Base-by-base conservation (phyloP, 2,888 invertebrate genomes). In the Osmoderma eremita region DNA sequence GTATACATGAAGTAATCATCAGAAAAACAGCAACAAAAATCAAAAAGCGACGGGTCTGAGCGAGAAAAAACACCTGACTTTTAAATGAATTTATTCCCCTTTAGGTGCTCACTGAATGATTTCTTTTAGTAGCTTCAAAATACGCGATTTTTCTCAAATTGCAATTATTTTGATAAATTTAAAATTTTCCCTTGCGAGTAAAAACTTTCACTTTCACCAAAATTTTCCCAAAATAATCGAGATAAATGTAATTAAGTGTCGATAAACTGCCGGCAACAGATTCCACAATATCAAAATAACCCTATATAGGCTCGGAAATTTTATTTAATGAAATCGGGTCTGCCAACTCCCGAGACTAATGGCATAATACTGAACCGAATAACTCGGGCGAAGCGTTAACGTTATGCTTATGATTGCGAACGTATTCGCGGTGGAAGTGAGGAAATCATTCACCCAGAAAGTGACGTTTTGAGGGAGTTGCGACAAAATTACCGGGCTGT, bases 361-460 rank as follows among this genome's bases (percentile, higher is more conserved):
- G 62, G 48, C 22, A 48, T 62, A 62, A 61, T 61, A 61, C 62
- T 6, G 49, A 62, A 62, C 30, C 24, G 50, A 65, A 64, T 62
- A 30, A 54, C 36, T 64, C 58, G 65, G 42, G 67, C 62, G 63
- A 64, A 67, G 63, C 65, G 36, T 61, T 63, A 67, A 36, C 45
- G 20, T 24, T 17, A 24, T 30, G 24, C 3, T 38, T 53, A 24
- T 30, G 24, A 12, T 38, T 53, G 20, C 38, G 18, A 30, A 10
- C 30, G 2, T 49, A 8, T 49, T 68, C 63, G 71, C 58, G 71
- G 70, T 71, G 75, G 74, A 75, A 76, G 74, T 72, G 72, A 67
- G 72, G 71, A 74, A 74, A 75, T 75, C 75, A 74, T 74, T 73
- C 75, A 72, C 63, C 71, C 73, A 70, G 73, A 74, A 73, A 71